Conservation (phyloP, 2,888 invertebrate species). For the Smittia sp. region DNA sequence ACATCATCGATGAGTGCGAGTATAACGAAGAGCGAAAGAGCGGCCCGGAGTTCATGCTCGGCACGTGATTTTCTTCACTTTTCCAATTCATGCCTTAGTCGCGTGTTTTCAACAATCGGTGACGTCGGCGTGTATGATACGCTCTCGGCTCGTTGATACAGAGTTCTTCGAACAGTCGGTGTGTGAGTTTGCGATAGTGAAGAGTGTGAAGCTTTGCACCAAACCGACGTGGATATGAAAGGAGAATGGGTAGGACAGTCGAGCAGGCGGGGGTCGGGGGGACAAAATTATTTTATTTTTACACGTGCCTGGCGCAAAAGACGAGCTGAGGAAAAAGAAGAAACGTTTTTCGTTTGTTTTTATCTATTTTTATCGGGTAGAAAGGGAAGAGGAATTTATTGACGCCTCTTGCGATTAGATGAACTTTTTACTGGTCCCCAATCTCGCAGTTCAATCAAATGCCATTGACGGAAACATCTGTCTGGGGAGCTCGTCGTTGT, state of each 20-base stretch:
- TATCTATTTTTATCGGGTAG: slow-evolving; percentile 15
- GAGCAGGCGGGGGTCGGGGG: neutral
- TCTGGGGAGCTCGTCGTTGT: no score
- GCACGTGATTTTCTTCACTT: slow-evolving; percentile 37
- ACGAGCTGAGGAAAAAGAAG: neutral
- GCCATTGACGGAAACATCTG: no score
- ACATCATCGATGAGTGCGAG: neutral
- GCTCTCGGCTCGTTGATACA: neutral
- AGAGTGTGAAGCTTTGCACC: neutral
- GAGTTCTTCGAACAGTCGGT: neutral
- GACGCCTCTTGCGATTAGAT: neutral
- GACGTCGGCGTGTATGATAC: slow-evolving; percentile 35
- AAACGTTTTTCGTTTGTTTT: neutral
- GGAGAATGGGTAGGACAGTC: neutral
- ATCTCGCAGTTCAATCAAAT: neutral
- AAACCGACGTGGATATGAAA: neutral
- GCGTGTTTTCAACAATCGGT: slow-evolving; percentile 21
- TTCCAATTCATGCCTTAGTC: slow-evolving; percentile 25
- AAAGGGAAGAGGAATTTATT: slow-evolving; percentile 2
- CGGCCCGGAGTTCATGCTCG: neutral
- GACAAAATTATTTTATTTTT: slow-evolving; percentile 25
- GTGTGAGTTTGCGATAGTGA: neutral
- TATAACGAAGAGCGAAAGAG: neutral
- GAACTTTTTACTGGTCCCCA: neutral
- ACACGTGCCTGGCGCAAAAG: slow-evolving; percentile 27